Base-by-base conservation (phyloP, 92 coral and sea anemone species). In the Porites rus region DNA sequence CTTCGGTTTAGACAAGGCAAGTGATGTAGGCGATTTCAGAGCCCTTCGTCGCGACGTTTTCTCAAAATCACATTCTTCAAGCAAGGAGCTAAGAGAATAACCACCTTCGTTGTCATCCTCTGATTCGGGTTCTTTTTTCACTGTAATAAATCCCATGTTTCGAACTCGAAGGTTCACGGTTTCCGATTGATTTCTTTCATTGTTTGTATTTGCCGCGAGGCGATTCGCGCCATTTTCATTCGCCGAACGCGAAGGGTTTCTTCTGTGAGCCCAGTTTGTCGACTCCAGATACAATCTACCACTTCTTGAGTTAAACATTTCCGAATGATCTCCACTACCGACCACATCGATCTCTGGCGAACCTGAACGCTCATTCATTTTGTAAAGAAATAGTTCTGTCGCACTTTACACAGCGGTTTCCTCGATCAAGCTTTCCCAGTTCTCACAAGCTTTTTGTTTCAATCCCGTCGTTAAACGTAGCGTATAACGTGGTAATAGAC, bases 141-240 rank as follows among this genome's bases (percentile, higher is more conserved):
- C 87, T 16, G n/a, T 64, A 31, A 83, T 52, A 8, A 28, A 51
- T 52, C 87, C 87, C 87, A 73, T 83, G 73, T 73, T 61, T 74
- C 80, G 80, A 50, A 83, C 87, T 24, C 87, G 73, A 50, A 83
- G 80, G 62, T 83, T 83, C 1, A 83, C 80, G 80, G 72, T 74
- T 56, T 83, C 80, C 7, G 14, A 63, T 46, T 51, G 22, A 24
- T 50, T 74, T 17, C n/a, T 24, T 16, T 8, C n/a, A 59, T 20
- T 22, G 51, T 83, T 83, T 63, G 79, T 73, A 81, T 81, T 81
- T 74, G 80, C 87, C 80, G 72, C 87, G 63, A 51, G 52, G 20
- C n/a, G 72, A 1, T 61, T 73, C 87, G 79, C 87, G 87, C 79
- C 87, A 62, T 50, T 72, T 72, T 72, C 59, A 63, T 74, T 83